These are phyloP conservation scores for Mesochorus sp. DNA, from an alignment of 2,888 invertebrate species.

Conservation along the genomic window DNA sequence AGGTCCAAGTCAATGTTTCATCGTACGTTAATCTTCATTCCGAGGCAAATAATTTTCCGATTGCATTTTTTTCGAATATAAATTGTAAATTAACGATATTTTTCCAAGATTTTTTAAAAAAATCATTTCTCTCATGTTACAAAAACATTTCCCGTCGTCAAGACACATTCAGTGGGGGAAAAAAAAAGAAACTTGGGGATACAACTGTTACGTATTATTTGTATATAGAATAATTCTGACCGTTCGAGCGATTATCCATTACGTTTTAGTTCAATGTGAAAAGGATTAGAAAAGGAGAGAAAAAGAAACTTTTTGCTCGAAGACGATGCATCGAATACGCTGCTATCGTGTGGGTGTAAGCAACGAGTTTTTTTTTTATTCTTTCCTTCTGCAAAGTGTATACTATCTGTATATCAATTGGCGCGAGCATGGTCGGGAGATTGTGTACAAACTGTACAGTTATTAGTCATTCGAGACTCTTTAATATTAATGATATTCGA, in stretches of 20 bases:
- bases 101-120: no score
- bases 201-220: no score
- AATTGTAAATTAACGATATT: no score
- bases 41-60: no score
- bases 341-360: constrained; percentile 13
- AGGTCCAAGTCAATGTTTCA: no score
- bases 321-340: no score
- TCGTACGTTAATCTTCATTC: no score
- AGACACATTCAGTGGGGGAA: no score
- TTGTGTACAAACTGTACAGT: constrained; percentile 59
- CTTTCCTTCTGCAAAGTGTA: constrained; percentile 33
- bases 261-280: neutral
- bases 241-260: neutral
- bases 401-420: constrained; percentile 25
- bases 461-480: constrained; percentile 41
- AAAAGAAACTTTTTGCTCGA: neutral
- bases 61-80: no score
- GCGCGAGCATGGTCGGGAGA: constrained; percentile 5
- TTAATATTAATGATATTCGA: constrained; percentile 32
- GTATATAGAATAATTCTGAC: neutral
- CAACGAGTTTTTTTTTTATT: constrained; percentile 12
- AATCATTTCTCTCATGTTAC: no score
- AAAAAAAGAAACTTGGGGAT: no score
- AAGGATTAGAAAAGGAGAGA: neutral
- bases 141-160: no score